Evolutionary conservation across 1,140 invertebrate genomes (phyloP), one percentile per base, ranked within the genome.

Genomic region (Trachymyrmex septentrionalis): DNA sequence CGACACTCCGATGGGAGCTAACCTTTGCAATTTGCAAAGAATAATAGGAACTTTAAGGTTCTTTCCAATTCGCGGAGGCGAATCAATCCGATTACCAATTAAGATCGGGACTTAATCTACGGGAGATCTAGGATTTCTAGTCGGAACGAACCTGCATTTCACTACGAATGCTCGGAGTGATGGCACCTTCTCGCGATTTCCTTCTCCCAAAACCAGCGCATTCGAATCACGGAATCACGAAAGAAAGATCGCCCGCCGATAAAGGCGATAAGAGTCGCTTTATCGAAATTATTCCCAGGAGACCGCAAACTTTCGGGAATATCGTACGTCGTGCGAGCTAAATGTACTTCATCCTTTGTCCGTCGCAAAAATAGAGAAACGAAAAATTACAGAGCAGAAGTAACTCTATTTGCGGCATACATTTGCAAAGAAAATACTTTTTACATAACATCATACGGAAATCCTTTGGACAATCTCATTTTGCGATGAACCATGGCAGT

Each of bases 221-320:
- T 63, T 53, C 30, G 12, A 21, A 48, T 44, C 27, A 69, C 38
- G 48, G 67, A 67, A 55, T 80, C 77, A 80, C 77, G 59, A 3
- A 55, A 82, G 77, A 73, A 50, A 87, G 86, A 88, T 88, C 66
- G 64, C 34, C 38, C 57, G 24, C 57, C 57, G 87, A 88, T 88
- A 87, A 85, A n/a, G 27, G 10, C 63, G 66, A 71, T 77, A 77
- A 85, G 38, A 34, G 72, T 76, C 86, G 59, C 85, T 88, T 38
- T 57, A 24, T 27, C 50, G 55, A 73, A 64, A 55, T 77, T 61
- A 72, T 78, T 67, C 72, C 14, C 27, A n/a, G 38, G 24, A 59
- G 75, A 19, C 12, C 24, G 38, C 63, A 30, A 88, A 82, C 84
- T 72, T 86, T 82, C 55, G n/a, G 14, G 50, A 27, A 80, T 77